Conservation (phyloP, 2,888 invertebrate species). For the Mechanitis messenoides region DNA sequence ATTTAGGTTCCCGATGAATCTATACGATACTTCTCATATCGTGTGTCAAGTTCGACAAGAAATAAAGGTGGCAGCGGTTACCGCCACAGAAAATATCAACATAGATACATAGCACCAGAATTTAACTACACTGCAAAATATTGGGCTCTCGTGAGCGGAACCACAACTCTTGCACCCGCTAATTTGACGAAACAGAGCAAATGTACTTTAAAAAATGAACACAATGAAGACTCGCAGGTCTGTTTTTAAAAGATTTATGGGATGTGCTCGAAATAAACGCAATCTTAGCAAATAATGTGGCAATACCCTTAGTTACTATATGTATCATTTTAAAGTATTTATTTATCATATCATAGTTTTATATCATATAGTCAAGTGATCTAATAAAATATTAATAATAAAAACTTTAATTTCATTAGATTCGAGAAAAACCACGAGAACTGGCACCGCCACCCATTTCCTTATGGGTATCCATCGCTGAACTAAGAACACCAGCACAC, state of each 20-base stretch:
- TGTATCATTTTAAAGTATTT: too few relatives aligned
- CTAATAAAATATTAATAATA: too few relatives aligned
- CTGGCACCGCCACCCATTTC: constrained; percentile 79
- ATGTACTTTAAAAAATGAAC: constrained; percentile 64
- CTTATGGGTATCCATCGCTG: constrained; percentile 83
- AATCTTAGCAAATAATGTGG: too few relatives aligned
- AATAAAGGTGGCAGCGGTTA: constrained; percentile 66
- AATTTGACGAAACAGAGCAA: constrained; percentile 60
- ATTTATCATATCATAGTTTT: too few relatives aligned
- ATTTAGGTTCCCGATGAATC: constrained; percentile 61
- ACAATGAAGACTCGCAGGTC: constrained; percentile 66
- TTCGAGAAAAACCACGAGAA: constrained; percentile 58
- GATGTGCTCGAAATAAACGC: too few relatives aligned
- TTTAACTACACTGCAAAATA: constrained; percentile 69
- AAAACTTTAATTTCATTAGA: constrained; percentile 37
- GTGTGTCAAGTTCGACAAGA: constrained; percentile 66
- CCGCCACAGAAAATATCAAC: constrained; percentile 64
- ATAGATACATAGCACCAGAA: constrained; percentile 68
- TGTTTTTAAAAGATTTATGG: constrained; percentile 6
- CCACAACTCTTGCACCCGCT: constrained; percentile 47
- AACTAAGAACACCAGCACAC: constrained; percentile 81
- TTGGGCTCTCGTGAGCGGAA: constrained; percentile 69
- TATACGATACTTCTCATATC: constrained; percentile 64
- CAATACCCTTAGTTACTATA: too few relatives aligned
- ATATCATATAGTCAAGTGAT: too few relatives aligned